Evolutionary conservation across 2,888 invertebrate species (phyloP).

Genomic region (Gryllus longicercus): DNA sequence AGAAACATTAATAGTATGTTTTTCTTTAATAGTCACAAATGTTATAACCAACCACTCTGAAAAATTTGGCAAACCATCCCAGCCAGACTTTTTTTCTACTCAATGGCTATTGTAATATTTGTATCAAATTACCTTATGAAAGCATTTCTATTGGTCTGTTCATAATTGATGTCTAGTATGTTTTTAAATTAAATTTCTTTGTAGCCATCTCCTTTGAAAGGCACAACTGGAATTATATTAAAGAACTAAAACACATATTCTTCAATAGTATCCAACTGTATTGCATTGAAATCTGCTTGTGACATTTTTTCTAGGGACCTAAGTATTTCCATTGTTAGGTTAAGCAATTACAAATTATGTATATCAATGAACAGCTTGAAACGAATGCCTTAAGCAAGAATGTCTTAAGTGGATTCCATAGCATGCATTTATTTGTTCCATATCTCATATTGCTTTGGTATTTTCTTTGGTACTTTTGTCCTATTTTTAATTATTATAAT

Average conservation of each 20-base stretch:
- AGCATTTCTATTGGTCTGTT: not conserved
- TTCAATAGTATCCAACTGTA: not conserved
- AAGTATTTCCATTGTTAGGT: constrained; percentile 1
- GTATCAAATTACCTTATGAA: constrained; percentile 4
- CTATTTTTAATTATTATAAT: too few species aligned
- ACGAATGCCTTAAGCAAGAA: not conserved
- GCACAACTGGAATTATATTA: too few species aligned
- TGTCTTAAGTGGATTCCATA: constrained; percentile 6
- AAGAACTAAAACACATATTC: too few species aligned
- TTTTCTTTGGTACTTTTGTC: too few species aligned
- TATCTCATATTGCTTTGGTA: not conserved
- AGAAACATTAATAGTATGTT: not conserved
- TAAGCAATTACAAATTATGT: not conserved
- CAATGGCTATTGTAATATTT: constrained; percentile 17
- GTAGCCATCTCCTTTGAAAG: not conserved
- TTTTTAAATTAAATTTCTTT: not conserved
- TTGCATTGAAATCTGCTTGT: constrained; percentile 11
- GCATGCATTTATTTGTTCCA: not conserved
- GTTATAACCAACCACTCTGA: not conserved
- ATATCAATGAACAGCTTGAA: not conserved
- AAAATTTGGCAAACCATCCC: not conserved
- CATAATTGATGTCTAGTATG: constrained; percentile 9
- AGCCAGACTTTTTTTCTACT: constrained; percentile 17
- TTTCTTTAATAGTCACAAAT: not conserved
- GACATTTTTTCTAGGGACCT: constrained; percentile 11